Percentiles rank a stretch among this genome's conserved stretches.
phyloP scores from a whole-genome alignment of 2,113 vertebrate species.

The Vombatus ursinus region DNA sequence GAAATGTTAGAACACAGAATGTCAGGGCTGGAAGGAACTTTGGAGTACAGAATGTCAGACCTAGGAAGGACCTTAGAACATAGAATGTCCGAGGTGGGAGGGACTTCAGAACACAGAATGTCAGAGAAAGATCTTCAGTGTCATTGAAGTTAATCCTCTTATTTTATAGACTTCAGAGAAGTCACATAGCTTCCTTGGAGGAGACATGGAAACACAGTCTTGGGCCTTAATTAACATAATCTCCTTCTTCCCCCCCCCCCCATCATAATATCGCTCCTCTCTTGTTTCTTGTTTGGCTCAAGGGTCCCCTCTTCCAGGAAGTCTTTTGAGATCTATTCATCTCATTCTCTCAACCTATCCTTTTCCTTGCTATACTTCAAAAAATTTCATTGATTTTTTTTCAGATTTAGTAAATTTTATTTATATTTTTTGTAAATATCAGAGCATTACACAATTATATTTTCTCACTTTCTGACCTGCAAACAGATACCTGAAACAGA shows the following conservation, averaged over 20 bases:
- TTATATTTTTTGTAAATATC: conserved; percentile 90
- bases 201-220: background rate
- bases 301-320: background rate
- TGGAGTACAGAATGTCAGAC: background rate
- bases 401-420: conserved; percentile 91
- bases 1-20: background rate
- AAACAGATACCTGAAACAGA: conserved; percentile 96
- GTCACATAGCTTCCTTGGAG: background rate
- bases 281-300: background rate
- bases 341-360: background rate
- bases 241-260: too few relatives aligned
- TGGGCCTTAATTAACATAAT: background rate
- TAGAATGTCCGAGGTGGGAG: background rate
- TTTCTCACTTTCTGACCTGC: conserved; percentile 96
- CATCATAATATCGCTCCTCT: background rate
- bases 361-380: background rate
- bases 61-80: background rate
- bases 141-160: background rate
- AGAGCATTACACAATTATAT: conserved; percentile 90
- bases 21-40: background rate
- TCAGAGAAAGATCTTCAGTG: background rate
- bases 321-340: background rate
- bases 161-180: background rate
- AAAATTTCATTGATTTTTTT: conserved; percentile 31
- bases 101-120: background rate